Evolutionary conservation across 2,888 invertebrate genomes (phyloP).

Genomic region (Leucozona laternaria): DNA sequence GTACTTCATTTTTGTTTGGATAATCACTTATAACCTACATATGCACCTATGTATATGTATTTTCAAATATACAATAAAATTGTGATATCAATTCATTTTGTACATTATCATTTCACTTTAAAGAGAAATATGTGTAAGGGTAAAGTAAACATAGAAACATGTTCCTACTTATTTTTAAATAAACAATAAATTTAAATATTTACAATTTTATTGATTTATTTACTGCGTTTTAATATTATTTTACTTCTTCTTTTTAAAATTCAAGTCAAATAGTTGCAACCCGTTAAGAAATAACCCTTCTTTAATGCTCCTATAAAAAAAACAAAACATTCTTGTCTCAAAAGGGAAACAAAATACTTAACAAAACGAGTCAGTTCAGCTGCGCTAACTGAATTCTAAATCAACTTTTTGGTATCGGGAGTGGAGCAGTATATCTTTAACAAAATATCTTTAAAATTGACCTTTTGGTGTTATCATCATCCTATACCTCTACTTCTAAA

Average conservation of each 20-base stretch:
- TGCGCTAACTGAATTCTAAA: conserved; percentile 67
- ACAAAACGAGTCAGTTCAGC: conserved; percentile 29
- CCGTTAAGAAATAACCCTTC: not conserved
- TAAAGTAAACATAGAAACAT: not conserved
- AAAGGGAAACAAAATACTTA: conserved; percentile 2
- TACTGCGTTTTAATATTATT: conserved; percentile 20
- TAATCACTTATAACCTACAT: not conserved
- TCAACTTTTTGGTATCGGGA: conserved; percentile 29
- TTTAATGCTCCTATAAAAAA: conserved; percentile 1
- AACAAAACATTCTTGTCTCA: conserved; percentile 19
- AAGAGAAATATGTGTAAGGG: not conserved
- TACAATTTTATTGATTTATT: conserved; percentile 12
- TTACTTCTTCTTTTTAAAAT: conserved; percentile 8
- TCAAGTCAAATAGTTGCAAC: not conserved
- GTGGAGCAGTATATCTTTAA: conserved; percentile 52
- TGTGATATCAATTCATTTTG: not conserved
- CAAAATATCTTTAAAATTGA: conserved; percentile 52
- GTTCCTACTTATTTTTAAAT: not conserved
- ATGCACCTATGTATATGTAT: too few relatives aligned
- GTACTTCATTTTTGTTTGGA: not conserved
- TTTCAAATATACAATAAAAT: too few relatives aligned
- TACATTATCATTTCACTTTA: not conserved
- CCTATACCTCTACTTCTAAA: conserved; percentile 14
- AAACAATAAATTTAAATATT: not conserved
- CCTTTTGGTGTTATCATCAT: conserved; percentile 71